A percentile compares a stretch with the other conserved stretches of the same genome.
Conservation (phyloP, 1,140 invertebrate species). For the Mactra quadrangularis region DNA sequence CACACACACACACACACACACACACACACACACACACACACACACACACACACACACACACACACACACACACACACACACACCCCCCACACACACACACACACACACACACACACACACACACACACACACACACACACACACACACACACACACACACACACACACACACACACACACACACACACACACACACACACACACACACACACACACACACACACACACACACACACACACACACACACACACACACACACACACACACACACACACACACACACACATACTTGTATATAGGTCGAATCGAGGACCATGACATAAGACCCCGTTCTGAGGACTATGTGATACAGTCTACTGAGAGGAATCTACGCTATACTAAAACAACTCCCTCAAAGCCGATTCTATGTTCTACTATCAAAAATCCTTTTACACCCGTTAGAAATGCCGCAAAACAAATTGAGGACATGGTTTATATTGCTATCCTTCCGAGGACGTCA, state of each 20-base stretch:
- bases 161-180: conserved; percentile 16
- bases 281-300: too few relatives aligned
- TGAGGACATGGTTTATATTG: too few relatives aligned
- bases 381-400: too few relatives aligned
- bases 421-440: too few relatives aligned
- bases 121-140: conserved; percentile 2
- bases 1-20: conserved; percentile 2
- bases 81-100: too few relatives aligned
- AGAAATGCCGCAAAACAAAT: too few relatives aligned
- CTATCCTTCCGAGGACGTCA: too few relatives aligned
- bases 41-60: conserved; percentile 2
- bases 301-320: too few relatives aligned
- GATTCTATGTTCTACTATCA: too few relatives aligned
- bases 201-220: conserved; percentile 43
- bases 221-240: conserved; percentile 33
- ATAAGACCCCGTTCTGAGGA: too few relatives aligned
- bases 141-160: conserved; percentile 2
- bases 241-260: conserved; percentile 17
- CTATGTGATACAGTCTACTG: too few relatives aligned
- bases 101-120: conserved; percentile 2
- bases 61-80: conserved; percentile 2
- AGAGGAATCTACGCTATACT: too few relatives aligned
- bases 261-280: conserved; percentile 30
- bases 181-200: conserved; percentile 27
- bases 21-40: conserved; percentile 2